phyloP scores from a whole-genome alignment of 2,888 invertebrate genomes.

The Eudemis profundana region DNA sequence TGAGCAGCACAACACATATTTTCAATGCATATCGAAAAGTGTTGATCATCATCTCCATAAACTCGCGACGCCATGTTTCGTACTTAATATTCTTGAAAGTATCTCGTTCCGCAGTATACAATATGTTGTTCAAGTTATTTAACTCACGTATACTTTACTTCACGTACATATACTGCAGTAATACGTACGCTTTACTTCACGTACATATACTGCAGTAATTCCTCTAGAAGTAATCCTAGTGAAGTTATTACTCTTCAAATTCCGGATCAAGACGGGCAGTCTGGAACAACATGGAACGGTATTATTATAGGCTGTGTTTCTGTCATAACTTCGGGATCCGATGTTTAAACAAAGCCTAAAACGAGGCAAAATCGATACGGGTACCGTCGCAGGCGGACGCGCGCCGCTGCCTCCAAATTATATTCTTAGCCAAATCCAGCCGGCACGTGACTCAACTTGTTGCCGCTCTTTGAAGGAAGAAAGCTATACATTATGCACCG shows the following conservation, averaged over 20 bases:
- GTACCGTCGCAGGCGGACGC: conserved; percentile 72
- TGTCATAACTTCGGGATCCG: conserved; percentile 58
- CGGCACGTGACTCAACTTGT: conserved; percentile 84
- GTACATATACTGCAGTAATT: conserved; percentile 49
- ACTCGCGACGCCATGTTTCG: conserved; percentile 20
- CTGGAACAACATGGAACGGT: conserved; percentile 25
- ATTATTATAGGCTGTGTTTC: conserved; percentile 54
- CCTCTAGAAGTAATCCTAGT: conserved; percentile 51
- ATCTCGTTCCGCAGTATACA: conserved; percentile 57
- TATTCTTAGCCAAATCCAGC: conserved; percentile 73
- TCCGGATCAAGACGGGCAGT: conserved; percentile 49
- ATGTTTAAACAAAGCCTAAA: conserved; percentile 72
- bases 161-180: conserved; percentile 53
- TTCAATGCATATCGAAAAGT: conserved; percentile 23
- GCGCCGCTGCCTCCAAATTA: conserved; percentile 75
- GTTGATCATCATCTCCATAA: conserved; percentile 36
- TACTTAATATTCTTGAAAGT: conserved; percentile 44
- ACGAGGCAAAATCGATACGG: conserved; percentile 78
- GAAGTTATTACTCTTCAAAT: conserved; percentile 50
- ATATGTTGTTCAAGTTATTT: conserved; percentile 58
- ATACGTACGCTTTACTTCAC: conserved; percentile 54
- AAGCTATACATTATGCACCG: conserved; percentile 51
- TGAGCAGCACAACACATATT: conserved; percentile 11
- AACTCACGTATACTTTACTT: conserved; percentile 56
- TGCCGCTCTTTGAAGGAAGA: conserved; percentile 66